A percentile compares a stretch with the other conserved stretches of the same genome.
phyloP scores from a whole-genome alignment of 2,797 vertebrate species.

The Pangasius mekongensis region DNA sequence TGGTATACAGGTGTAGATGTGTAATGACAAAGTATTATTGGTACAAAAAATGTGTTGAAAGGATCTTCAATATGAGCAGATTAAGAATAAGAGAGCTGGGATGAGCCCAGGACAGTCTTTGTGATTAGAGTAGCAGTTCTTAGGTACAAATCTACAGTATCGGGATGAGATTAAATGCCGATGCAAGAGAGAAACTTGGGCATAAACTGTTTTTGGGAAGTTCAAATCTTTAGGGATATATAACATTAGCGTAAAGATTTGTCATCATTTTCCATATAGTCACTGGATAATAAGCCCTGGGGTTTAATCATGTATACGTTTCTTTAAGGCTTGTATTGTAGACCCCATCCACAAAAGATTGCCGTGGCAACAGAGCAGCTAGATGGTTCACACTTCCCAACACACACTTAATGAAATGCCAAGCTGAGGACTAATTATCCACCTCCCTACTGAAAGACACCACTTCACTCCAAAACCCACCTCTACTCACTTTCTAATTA shows the following conservation, averaged over 20 bases:
- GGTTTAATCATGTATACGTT: background rate
- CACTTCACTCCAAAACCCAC: conserved; percentile 47
- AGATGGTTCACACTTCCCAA: conserved; percentile 54
- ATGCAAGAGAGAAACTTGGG: background rate
- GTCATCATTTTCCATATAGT: background rate
- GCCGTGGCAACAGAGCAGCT: conserved; percentile 48
- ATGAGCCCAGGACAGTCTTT: background rate
- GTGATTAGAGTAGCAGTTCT: background rate
- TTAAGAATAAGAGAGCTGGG: background rate
- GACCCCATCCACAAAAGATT: conserved; percentile 60
- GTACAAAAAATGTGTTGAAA: background rate
- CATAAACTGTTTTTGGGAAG: background rate
- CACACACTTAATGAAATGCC: conserved; percentile 73
- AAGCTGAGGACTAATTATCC: conserved; percentile 71
- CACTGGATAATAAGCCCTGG: background rate
- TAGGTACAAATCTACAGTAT: background rate
- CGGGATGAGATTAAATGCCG: background rate
- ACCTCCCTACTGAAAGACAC: conserved; percentile 62
- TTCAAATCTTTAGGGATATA: background rate
- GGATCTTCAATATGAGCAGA: background rate
- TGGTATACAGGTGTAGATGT: background rate
- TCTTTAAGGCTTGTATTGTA: background rate
- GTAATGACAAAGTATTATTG: background rate
- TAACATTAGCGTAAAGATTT: background rate
- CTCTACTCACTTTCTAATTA: conserved; percentile 71